Evolutionary conservation across 2,888 invertebrate species (phyloP), one percentile per base, ranked within the genome.

Genomic region (Psylliodes chrysocephalus): DNA sequence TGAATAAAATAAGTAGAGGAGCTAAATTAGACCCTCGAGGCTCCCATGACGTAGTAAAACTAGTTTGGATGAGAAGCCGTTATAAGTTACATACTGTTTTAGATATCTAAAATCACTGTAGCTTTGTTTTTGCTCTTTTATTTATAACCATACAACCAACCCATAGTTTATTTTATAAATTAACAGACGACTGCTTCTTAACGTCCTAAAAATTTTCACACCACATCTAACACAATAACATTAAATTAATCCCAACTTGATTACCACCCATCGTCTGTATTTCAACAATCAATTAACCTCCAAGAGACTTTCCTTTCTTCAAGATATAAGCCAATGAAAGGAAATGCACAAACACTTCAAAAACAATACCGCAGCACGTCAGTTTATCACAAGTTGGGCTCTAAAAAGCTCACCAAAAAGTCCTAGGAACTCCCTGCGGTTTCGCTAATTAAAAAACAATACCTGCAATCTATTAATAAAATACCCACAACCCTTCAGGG

Each of bases 361-460:
- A 8, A 46, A 61, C 53, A 64, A 64, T 56, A 25, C 60, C 60
- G 10, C 61, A 56, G 64, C 56, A 53, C 46, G 60, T 51, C 60
- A 54, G 14, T 60, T n/a, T 55, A 44, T 55, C 60, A 55, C 60
- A 64, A 55, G 49, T 64, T 60, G 10, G 14, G 71, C 68, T 65
- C 60, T 64, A 70, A 69, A 71, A 71, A 69, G 65, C 67, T 64
- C 71, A 49, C 67, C 67, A 35, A 65, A 72, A 70, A 63, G 66
- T 68, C 35, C 60, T 62, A 66, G 70, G 69, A 69, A 65, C 66
- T 56, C 65, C 63, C 66, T 57, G 56, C 52, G 52, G 63, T 65
- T 70, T 62, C 46, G 38, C 52, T 64, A 64, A 64, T 64, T 64
- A 52, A 60, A 60, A 64, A 64, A 64, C 64, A 64, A 64, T 64